A percentile compares a stretch with the other conserved stretches of the same genome.
Conservation (phyloP, 2,888 invertebrate species). For the Cephonodes hylas region DNA sequence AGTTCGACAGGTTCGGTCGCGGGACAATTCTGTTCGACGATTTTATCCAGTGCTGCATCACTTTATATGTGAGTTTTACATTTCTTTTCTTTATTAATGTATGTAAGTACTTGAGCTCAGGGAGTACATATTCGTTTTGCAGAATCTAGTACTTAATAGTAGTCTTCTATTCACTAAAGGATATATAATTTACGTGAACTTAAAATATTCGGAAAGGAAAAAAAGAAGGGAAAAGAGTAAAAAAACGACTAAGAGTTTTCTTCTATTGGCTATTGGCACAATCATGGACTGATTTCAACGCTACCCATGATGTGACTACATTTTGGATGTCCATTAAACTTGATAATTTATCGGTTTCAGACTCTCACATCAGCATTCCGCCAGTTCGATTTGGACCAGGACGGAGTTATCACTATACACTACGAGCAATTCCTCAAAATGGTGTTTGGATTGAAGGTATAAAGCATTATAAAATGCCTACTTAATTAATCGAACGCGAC, state of each 20-base stretch:
- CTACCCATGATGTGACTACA: too few species aligned
- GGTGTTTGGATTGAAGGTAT: constrained; percentile 91
- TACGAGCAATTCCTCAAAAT: constrained; percentile 97
- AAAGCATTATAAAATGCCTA: constrained; percentile 31
- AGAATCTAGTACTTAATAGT: too few species aligned
- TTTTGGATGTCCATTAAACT: too few species aligned
- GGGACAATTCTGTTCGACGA: constrained; percentile 98
- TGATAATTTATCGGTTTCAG: constrained; percentile 76
- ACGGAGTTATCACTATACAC: constrained; percentile 96
- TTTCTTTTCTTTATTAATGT: neutral
- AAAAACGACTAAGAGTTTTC: too few species aligned
- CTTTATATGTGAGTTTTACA: constrained; percentile 89
- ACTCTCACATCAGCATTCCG: constrained; percentile 94
- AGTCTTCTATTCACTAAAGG: too few species aligned
- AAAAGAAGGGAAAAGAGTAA: too few species aligned
- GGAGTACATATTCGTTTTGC: too few species aligned
- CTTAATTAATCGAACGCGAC: neutral
- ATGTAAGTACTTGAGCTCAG: too few species aligned
- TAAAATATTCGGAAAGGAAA: too few species aligned
- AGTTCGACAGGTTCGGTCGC: constrained; percentile 96
- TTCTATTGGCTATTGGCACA: too few species aligned
- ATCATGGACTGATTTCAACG: too few species aligned
- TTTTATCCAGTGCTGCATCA: constrained; percentile 97
- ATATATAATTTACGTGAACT: too few species aligned
- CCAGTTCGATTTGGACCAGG: constrained; percentile 93